A percentile compares a stretch with the other conserved stretches of the same genome.
These are phyloP conservation scores for Camptogramma bilineatum DNA, from an alignment of 2,888 invertebrate genomes.

Conservation along the genomic window DNA sequence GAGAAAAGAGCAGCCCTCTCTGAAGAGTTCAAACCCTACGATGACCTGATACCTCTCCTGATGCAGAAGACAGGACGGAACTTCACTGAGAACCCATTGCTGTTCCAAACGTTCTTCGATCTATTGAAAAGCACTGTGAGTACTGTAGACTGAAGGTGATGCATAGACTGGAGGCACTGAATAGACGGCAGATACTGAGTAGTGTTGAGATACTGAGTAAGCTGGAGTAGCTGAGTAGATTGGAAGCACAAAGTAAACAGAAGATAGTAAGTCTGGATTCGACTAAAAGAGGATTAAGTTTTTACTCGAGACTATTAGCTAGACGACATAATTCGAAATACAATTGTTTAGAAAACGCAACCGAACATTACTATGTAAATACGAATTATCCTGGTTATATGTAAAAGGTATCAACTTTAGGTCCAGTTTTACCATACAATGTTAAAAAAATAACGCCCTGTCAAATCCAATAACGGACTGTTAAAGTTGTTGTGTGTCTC, in stretches of 20 bases:
- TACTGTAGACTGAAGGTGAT: background rate
- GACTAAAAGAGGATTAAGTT: too few relatives aligned
- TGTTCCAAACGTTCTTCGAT: slow-evolving; percentile 69
- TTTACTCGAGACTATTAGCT: too few relatives aligned
- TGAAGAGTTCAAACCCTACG: slow-evolving; percentile 65
- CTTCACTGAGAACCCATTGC: slow-evolving; percentile 69
- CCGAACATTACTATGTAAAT: too few relatives aligned
- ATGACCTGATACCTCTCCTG: slow-evolving; percentile 63
- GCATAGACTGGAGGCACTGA: background rate
- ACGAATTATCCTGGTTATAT: too few relatives aligned
- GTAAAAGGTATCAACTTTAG: too few relatives aligned
- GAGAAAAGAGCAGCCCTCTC: slow-evolving; percentile 60
- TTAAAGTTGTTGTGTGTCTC: too few relatives aligned
- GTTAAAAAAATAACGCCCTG: too few relatives aligned
- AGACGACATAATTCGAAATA: too few relatives aligned
- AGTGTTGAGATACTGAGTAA: background rate
- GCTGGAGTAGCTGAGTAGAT: background rate
- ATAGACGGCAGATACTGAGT: background rate
- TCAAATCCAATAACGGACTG: too few relatives aligned
- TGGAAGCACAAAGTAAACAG: background rate
- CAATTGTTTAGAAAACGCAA: too few relatives aligned
- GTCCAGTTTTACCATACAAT: too few relatives aligned
- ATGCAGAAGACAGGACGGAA: slow-evolving; percentile 66
- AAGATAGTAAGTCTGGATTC: too few relatives aligned
- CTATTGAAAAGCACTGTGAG: slow-evolving; percentile 71